Conservation (phyloP, 2,888 invertebrate genomes). For the Linnaemya vulpina region DNA sequence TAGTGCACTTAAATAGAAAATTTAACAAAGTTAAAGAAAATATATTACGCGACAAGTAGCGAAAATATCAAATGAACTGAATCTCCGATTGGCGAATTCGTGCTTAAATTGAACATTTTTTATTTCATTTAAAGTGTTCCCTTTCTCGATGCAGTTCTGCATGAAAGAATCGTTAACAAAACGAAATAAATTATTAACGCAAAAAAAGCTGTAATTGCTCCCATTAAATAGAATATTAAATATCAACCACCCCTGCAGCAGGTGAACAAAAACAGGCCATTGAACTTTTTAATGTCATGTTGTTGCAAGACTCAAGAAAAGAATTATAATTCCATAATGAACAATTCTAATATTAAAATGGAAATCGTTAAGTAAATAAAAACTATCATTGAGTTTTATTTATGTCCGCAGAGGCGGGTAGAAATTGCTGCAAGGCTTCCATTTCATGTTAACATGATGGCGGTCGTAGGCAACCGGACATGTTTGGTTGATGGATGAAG, state of each 20-base stretch:
- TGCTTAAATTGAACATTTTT: too few species aligned
- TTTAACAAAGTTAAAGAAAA: too few species aligned
- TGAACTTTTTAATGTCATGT: constrained; percentile 14
- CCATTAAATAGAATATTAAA: constrained; percentile 21
- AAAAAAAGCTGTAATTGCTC: neutral
- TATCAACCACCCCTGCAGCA: neutral
- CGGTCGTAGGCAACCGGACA: constrained; percentile 19
- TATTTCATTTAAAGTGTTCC: too few species aligned
- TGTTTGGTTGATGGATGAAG: constrained; percentile 6
- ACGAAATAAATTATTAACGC: neutral
- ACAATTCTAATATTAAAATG: neutral
- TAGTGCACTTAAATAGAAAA: too few species aligned
- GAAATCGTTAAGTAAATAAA: neutral
- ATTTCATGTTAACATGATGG: constrained; percentile 1
- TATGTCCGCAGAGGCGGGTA: neutral
- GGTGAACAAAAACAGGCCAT: neutral
- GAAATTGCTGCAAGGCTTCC: neutral
- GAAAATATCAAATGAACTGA: too few species aligned
- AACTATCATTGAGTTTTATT: neutral
- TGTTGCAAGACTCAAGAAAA: neutral
- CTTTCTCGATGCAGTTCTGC: too few species aligned
- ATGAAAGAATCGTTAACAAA: too few species aligned
- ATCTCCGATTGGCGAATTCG: too few species aligned
- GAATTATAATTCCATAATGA: neutral
- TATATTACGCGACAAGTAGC: too few species aligned